These are phyloP conservation scores for Andrena cerasifolii DNA, from an alignment of 1,140 invertebrate genomes.

Conservation along the genomic window DNA sequence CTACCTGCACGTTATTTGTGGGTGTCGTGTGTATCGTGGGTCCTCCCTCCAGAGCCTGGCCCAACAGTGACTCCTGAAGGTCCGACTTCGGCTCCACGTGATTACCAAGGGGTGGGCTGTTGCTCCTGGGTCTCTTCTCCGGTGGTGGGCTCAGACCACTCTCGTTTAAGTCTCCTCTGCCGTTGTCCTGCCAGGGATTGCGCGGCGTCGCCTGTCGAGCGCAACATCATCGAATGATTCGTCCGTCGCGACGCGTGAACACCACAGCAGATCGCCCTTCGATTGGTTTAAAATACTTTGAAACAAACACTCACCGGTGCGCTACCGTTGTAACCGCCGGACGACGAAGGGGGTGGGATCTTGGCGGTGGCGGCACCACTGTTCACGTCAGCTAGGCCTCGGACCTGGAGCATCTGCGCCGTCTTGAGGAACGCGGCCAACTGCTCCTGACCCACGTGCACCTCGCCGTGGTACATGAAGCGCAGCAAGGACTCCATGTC, in stretches of 20 bases:
- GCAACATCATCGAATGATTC: not conserved
- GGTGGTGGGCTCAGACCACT: slow-evolving; percentile 82
- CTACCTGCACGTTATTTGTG: slow-evolving; percentile 77
- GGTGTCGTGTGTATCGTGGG: slow-evolving; percentile 83
- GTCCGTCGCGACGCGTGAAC: too few species aligned
- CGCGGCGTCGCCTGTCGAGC: slow-evolving; percentile 76
- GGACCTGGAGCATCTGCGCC: slow-evolving; percentile 94
- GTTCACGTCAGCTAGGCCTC: slow-evolving; percentile 93
- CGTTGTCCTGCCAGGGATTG: slow-evolving; percentile 82
- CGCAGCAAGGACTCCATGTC: slow-evolving; percentile 95
- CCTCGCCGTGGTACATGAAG: slow-evolving; percentile 98
- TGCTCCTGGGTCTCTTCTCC: slow-evolving; percentile 83
- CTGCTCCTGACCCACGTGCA: slow-evolving; percentile 95
- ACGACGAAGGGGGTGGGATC: slow-evolving; percentile 74
- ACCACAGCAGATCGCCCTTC: too few species aligned
- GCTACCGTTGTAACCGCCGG: slow-evolving; percentile 78
- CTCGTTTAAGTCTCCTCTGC: slow-evolving; percentile 78
- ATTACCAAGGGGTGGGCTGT: slow-evolving; percentile 81
- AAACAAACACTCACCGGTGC: slow-evolving; percentile 74
- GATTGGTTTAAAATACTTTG: not conserved
- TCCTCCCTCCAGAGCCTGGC: slow-evolving; percentile 88
- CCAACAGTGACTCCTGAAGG: slow-evolving; percentile 87
- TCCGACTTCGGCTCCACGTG: slow-evolving; percentile 82
- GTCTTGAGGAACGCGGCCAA: slow-evolving; percentile 94
- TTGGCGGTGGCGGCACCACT: slow-evolving; percentile 82